phyloP scores from a whole-genome alignment of 2,113 vertebrate genomes.

The Dasypus novemcinctus region DNA sequence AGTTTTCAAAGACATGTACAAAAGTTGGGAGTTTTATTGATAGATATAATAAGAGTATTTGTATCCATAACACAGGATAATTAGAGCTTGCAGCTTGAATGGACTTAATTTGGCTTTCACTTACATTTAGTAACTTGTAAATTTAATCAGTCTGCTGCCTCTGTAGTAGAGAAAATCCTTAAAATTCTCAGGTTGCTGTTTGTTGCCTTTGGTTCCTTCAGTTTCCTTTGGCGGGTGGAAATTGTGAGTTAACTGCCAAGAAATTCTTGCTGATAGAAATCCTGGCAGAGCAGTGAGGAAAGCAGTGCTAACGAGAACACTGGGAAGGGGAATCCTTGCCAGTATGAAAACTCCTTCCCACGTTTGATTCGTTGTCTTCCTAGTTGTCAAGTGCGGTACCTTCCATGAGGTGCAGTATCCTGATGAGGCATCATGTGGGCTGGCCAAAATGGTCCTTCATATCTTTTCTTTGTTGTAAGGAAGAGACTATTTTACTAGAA shows the following conservation, averaged over 20 bases:
- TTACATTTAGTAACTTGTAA: not conserved
- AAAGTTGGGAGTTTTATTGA: not conserved
- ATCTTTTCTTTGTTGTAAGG: not conserved
- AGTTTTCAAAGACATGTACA: not conserved
- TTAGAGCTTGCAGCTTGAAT: not conserved
- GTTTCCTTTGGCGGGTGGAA: slow-evolving; percentile 36
- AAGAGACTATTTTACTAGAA: slow-evolving; percentile 4
- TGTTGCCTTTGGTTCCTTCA: not conserved
- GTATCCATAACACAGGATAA: not conserved
- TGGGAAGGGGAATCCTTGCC: not conserved
- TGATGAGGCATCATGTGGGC: not conserved
- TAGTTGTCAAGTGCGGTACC: not conserved
- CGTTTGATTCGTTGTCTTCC: not conserved
- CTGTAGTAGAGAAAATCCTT: not conserved
- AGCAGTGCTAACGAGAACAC: not conserved
- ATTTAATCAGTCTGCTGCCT: not conserved
- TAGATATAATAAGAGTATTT: not conserved
- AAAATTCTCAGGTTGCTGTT: not conserved
- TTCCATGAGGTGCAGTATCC: not conserved
- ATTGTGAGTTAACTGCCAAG: slow-evolving; percentile 14
- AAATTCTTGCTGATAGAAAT: slow-evolving; percentile 12
- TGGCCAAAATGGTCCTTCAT: not conserved
- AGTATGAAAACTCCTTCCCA: not conserved
- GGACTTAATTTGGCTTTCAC: not conserved
- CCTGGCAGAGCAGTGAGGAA: not conserved